A percentile compares a stretch with the other conserved stretches of the same genome.
These are phyloP conservation scores for Scaeva pyrastri DNA, from an alignment of 2,888 invertebrate genomes.

Conservation along the genomic window DNA sequence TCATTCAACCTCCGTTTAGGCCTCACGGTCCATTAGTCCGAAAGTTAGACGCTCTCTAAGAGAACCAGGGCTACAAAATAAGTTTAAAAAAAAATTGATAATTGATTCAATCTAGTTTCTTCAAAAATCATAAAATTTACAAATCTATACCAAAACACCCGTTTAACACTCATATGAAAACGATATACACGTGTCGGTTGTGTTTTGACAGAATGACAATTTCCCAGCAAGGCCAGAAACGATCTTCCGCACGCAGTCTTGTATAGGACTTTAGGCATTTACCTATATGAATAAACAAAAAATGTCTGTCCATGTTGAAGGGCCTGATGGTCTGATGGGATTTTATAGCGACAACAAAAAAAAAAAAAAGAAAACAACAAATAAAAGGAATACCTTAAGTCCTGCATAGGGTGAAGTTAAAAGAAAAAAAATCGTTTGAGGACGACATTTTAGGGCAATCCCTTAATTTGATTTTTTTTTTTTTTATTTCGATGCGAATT, in stretches of 20 bases:
- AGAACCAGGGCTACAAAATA: too few species aligned
- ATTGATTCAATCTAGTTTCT: too few species aligned
- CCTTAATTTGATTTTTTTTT: conserved; percentile 70
- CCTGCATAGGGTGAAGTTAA: conserved; percentile 3
- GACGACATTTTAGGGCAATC: conserved; percentile 64
- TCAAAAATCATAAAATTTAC: neutral
- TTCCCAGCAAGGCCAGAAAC: conserved; percentile 12
- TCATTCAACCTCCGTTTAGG: too few species aligned
- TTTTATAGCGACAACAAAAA: conserved; percentile 9
- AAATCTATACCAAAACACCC: conserved; percentile 24
- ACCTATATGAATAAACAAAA: conserved; percentile 40
- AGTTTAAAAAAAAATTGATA: too few species aligned
- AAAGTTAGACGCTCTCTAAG: too few species aligned
- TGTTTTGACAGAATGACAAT: conserved; percentile 57
- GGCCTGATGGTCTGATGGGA: conserved; percentile 24
- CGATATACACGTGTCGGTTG: conserved; percentile 38
- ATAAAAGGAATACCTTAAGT: neutral
- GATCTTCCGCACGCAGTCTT: neutral
- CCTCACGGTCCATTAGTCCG: too few species aligned
- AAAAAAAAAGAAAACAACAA: conserved; percentile 22
- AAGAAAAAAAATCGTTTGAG: conserved; percentile 33
- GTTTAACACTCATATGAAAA: conserved; percentile 19
- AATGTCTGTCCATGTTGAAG: conserved; percentile 60
- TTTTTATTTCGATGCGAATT: conserved; percentile 1
- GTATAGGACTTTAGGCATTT: too few species aligned